Percentiles rank a stretch among this genome's conserved stretches.
These are phyloP conservation scores for Campopleginae sp. DNA, from an alignment of 2,888 invertebrate genomes.

Conservation along the genomic window DNA sequence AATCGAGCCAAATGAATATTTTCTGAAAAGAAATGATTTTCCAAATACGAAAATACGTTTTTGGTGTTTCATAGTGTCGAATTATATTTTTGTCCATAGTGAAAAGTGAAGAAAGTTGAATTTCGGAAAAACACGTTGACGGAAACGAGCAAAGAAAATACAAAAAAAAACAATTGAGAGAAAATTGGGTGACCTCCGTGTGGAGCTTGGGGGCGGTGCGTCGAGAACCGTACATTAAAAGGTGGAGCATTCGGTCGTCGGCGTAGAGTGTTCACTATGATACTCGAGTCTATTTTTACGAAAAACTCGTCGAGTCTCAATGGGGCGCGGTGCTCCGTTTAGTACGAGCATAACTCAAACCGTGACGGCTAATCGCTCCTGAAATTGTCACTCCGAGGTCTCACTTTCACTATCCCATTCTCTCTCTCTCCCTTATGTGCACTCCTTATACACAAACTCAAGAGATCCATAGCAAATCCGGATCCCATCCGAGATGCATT, in stretches of 20 bases:
- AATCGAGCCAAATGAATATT: neutral
- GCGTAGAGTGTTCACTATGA: constrained; percentile 54
- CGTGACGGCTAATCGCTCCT: constrained; percentile 83
- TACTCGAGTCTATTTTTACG: constrained; percentile 79
- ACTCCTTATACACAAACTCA: constrained; percentile 17
- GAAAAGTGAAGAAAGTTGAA: neutral
- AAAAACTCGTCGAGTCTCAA: constrained; percentile 77
- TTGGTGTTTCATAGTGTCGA: neutral
- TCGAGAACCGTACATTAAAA: constrained; percentile 30
- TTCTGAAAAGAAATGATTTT: neutral
- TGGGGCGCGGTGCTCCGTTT: constrained; percentile 80
- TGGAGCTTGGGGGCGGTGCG: constrained; percentile 11
- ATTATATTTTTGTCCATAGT: neutral
- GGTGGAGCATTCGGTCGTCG: constrained; percentile 30
- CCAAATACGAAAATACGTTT: no score
- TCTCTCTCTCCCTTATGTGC: constrained; percentile 7
- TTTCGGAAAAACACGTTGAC: neutral
- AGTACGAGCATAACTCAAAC: constrained; percentile 82
- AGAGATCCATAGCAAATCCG: constrained; percentile 44
- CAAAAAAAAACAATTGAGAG: constrained; percentile 5
- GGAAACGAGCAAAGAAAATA: neutral
- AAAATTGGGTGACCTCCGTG: constrained; percentile 15
- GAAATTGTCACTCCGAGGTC: constrained; percentile 82
- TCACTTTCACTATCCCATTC: constrained; percentile 73
- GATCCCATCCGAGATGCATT: constrained; percentile 79